phyloP scores from a whole-genome alignment of 2,797 vertebrate genomes.

The Enteromius fasciolatus region DNA sequence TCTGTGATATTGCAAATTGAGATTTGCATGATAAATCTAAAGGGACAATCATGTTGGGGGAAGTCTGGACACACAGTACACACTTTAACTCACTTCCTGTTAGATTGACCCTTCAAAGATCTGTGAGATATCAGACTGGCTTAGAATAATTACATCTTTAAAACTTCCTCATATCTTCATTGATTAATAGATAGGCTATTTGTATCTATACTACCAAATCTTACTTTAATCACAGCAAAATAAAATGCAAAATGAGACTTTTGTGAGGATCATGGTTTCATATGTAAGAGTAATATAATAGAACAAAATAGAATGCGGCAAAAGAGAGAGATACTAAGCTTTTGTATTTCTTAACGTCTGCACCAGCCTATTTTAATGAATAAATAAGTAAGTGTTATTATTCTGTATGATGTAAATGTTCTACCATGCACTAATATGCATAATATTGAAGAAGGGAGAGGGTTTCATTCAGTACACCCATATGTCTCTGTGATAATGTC shows the following conservation, averaged over 20 bases:
- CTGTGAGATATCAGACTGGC: neutral
- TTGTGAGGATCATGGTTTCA: no score
- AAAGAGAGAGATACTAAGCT: no score
- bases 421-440: neutral
- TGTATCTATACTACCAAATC: no score
- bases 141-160: conserved; percentile 8
- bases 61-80: conserved; percentile 9
- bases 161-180: conserved; percentile 16
- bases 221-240: no score
- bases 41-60: conserved; percentile 1
- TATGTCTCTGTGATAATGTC: neutral
- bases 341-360: neutral
- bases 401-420: neutral
- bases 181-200: neutral
- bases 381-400: neutral
- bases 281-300: no score
- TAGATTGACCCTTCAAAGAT: conserved; percentile 3
- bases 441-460: neutral
- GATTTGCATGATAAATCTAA: conserved; percentile 39
- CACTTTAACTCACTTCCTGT: conserved; percentile 21
- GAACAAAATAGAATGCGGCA: no score
- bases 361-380: neutral
- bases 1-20: neutral
- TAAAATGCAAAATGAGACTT: no score
- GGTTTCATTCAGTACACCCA: neutral